Conservation (phyloP, 2,797 vertebrate genomes). For the Pelochelys cantorii region DNA sequence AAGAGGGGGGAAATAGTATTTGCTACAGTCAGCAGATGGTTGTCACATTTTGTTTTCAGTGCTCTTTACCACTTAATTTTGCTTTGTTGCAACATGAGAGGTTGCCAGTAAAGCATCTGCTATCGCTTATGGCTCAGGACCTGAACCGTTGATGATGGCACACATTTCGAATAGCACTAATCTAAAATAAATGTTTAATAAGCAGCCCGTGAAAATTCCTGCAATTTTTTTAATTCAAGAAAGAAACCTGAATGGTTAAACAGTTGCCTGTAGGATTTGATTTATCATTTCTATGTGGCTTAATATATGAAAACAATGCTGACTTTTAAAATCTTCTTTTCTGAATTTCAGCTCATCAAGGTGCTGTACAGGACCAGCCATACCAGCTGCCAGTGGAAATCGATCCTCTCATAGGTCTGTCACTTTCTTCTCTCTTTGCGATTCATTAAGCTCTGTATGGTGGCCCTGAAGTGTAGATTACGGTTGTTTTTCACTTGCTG, state of each 20-base stretch:
- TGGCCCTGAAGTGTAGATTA: constrained; percentile 96
- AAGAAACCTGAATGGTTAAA: constrained; percentile 43
- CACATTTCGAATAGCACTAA: constrained; percentile 80
- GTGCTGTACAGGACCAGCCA: constrained; percentile 94
- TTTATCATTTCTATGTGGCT: constrained; percentile 60
- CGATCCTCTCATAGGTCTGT: constrained; percentile 98
- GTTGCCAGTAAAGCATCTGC: constrained; percentile 87
- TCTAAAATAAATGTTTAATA: constrained; percentile 86
- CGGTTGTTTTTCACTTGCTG: constrained; percentile 97
- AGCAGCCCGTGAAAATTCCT: constrained; percentile 75
- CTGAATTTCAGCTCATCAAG: constrained; percentile 94
- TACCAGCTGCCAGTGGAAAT: constrained; percentile 99
- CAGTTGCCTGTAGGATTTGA: constrained; percentile 5
- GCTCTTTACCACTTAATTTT: constrained; percentile 87
- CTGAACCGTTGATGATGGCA: constrained; percentile 77
- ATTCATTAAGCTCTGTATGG: constrained; percentile 89
- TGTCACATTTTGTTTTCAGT: constrained; percentile 86
- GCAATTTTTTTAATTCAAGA: constrained; percentile 46
- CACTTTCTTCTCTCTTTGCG: constrained; percentile 88
- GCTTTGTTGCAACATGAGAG: constrained; percentile 83
- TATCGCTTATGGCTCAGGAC: constrained; percentile 84
- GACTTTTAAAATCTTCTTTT: constrained; percentile 80
- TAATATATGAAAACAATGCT: constrained; percentile 62
- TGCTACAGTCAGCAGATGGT: constrained; percentile 86
- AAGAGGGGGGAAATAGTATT: constrained; percentile 76